Evolutionary conservation across 1,140 invertebrate genomes (phyloP), one percentile per base, ranked within the genome.

Genomic region (Potamilus streckersoni): DNA sequence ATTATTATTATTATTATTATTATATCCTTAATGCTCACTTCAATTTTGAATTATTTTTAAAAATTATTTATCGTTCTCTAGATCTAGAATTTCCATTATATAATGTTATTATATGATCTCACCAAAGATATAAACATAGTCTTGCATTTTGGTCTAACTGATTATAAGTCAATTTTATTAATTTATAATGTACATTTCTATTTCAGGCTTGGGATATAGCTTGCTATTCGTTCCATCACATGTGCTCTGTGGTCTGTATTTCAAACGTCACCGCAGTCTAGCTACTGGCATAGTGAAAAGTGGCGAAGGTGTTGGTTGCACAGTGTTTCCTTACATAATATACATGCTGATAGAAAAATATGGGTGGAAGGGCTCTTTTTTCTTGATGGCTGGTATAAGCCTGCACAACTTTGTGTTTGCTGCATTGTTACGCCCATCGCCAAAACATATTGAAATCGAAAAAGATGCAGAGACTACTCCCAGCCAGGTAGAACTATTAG

Each of bases 261-360:
- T 97, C 88, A 95, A 97, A 88, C 94, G 94, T 89, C 95, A 95
- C 92, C 91, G 96, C 63, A 96, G 95, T 11, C 87, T 98, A 55
- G 96, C 96, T 0, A 96, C 96, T 2, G 96, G 96, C 14, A 94
- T 98, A 61, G 95, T 95, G 0, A 97, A 97, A 2, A 97, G 96
- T 86, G 97, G 97, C 15, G 97, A 96, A 2, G 97, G 97, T 20
- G 95, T 97, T 38, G 93, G 93, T 0, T 95, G 94, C 2, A 95
- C 97, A 84, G 85, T 96, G 0, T 95, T 74, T 93, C 95, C 23
- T 8, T 83, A 85, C 13, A 86, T 97, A 38, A 93, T 93, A 17
- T 90, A 91, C 31, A 79, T 85, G 3, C 90, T 97, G 2, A 92
- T 96, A 19, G 85, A 92, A 0, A 80, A 88, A 1, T 92, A 92